Base-by-base conservation (phyloP, 2,797 vertebrate genomes). In the Hydrocynus forskahlii region DNA sequence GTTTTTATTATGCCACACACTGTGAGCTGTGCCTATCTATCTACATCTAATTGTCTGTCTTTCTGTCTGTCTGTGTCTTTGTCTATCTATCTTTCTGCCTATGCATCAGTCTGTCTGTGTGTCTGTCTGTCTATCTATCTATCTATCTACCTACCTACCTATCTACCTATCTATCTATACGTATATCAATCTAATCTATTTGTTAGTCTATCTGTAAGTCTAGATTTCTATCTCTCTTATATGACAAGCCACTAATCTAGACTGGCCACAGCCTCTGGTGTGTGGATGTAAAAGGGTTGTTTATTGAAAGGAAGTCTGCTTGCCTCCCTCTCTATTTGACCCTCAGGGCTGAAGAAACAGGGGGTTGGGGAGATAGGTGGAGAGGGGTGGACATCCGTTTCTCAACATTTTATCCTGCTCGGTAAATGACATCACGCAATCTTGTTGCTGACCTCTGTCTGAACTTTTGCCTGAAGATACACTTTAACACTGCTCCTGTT, bases 291-390 rank as follows among this genome's bases (percentile, higher is more conserved):
- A 40, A 4, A n/a, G 8, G 52, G 40, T 35, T 48, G 35, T 8
- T 25, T 23, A 5, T 12, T 35, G 7, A 68, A 50, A 74, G n/a
- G 38, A 64, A 75, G 19, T 69, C 29, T 21, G 64, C 77, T 77
- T 57, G 25, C 76, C 77, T 78, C 66, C 52, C 75, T 87, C 78
- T 85, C 23, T 69, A 73, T 86, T 66, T 83, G 69, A 82, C 80
- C 75, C 72, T 62, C 69, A 45, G 48, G 60, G 85, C 73, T 70
- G 76, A 2, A 45, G 38, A 21, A 45, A 67, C 14, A 40, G 4
- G 3, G 7, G 59, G 12, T 1, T 2, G 35, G 12, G 13, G 29
- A 68, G 25, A 7, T 21, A 52, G 17, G 38, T 29, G 54, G 52
- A n/a, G 52, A 55, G 9, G 29, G 76, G 23, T 75, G 70, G 64